Conservation (phyloP, 2,113 vertebrate genomes). For the Nasalis larvatus region DNA sequence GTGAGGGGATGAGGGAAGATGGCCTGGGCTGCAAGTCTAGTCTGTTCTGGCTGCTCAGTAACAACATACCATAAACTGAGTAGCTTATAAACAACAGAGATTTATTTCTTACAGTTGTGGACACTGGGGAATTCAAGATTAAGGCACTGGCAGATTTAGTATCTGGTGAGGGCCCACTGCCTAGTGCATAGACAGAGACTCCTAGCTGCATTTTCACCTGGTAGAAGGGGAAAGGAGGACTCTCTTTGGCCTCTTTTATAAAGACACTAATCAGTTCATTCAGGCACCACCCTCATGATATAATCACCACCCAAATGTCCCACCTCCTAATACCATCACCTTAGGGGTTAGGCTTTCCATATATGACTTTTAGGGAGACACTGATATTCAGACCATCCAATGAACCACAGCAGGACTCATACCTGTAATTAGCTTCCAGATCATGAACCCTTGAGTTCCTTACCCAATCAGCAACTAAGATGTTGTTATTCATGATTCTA, state of each 20-base stretch:
- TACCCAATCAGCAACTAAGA: not conserved
- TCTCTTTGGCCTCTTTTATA: not conserved
- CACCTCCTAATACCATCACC: not conserved
- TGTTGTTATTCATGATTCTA: not conserved
- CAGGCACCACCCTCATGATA: not conserved
- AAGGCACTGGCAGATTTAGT: not conserved
- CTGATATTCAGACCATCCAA: not conserved
- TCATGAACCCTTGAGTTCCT: not conserved
- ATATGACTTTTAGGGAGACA: not conserved
- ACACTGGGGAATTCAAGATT: not conserved
- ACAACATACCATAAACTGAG: not conserved
- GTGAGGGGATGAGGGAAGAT: not conserved
- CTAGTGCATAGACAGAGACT: not conserved
- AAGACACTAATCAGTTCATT: not conserved
- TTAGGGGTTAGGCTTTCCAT: no score
- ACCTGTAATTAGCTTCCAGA: not conserved
- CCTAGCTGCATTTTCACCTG: not conserved
- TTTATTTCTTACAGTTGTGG: not conserved
- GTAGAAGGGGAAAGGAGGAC: fast-evolving
- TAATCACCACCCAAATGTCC: not conserved
- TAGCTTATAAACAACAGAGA: not conserved
- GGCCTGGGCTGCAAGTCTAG: not conserved
- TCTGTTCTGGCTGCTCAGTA: not conserved
- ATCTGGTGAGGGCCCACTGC: no score
- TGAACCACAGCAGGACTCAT: not conserved